Evolutionary conservation across 2,113 vertebrate species (phyloP).

Genomic region (Serinus canaria): DNA sequence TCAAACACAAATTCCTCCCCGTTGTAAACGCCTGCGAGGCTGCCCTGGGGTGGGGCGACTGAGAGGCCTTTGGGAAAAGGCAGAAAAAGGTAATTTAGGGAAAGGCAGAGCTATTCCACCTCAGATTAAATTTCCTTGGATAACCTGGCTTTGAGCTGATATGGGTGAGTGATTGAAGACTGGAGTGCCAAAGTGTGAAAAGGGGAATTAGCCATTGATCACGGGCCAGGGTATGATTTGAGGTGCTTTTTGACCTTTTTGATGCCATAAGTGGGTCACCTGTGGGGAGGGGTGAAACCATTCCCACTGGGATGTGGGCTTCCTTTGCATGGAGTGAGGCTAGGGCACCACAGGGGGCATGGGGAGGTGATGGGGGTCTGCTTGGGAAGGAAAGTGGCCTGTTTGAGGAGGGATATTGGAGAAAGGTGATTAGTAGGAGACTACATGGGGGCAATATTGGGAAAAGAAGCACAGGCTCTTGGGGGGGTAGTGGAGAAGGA

Average conservation of each 20-base stretch:
- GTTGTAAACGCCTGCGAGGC: constrained; percentile 82
- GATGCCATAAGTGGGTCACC: background rate
- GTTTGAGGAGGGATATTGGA: too few species aligned
- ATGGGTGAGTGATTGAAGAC: background rate
- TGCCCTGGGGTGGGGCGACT: background rate
- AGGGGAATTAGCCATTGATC: background rate
- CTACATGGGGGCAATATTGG: too few species aligned
- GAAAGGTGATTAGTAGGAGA: too few species aligned
- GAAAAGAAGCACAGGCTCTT: too few species aligned
- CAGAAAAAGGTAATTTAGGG: background rate
- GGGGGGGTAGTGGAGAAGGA: too few species aligned
- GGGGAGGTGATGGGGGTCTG: too few species aligned
- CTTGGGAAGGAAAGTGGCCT: too few species aligned
- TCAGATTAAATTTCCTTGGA: background rate
- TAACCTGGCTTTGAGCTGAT: fast-evolving
- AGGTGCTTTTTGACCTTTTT: background rate
- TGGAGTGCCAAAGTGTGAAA: fast-evolving
- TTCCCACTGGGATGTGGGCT: background rate
- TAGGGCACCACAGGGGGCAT: background rate
- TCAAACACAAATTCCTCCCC: constrained; percentile 88
- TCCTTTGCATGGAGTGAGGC: background rate
- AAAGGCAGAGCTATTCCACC: background rate
- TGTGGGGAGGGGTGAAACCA: fast-evolving
- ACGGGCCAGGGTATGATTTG: background rate
- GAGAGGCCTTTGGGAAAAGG: constrained; percentile 75